Base-by-base conservation (phyloP, 2,113 vertebrate genomes). In the Campylomormyrus numenius region DNA sequence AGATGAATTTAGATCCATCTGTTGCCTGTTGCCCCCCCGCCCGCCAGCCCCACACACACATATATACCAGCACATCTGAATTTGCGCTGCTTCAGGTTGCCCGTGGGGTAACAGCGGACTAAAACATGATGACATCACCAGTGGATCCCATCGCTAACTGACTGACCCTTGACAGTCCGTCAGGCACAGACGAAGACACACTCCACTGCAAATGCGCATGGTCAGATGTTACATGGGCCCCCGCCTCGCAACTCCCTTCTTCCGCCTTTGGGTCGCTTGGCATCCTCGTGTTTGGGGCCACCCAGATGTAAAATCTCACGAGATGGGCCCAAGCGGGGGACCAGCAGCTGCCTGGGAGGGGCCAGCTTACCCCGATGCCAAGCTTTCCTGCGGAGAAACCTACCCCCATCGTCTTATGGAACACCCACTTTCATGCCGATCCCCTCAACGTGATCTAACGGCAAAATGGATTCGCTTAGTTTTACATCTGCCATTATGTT, bases 1-100 rank as follows among this genome's bases (percentile, higher is more conserved):
- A 87, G 85, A 56, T 87, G 50, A 87, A 87, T 50, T 39, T 56
- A 27, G 31, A 56, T 52, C 85, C 85, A 35, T 85, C 84, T 85
- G 42, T 84, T 84, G 80, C 24, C 85, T 53, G 52, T 19, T 53
- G 52, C 45, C 85, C 85, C 85, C 85, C 46, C 5, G 0, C 24
- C 13, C 27, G 0, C 21, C 85, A 85, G 19, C 1, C 31, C 13
- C 11, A 0, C 35, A 9, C 39, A 83, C 31, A 39, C 35, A 35
- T 9, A 84, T n/a, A 62, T 88, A 15, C 17, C 87, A 19, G 17
- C 31, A 62, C 31, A 31, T 21, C 87, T 62, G 35, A 88, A 88
- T 17, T 35, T 13, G 31, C 31, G 0, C 9, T 35, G 48, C 6
- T 52, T 8, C 27, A 7, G 85, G 48, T 24, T 31, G 11, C 48